Base-by-base conservation (phyloP, 2,888 invertebrate species). In the Leptodirus hochenwartii region DNA sequence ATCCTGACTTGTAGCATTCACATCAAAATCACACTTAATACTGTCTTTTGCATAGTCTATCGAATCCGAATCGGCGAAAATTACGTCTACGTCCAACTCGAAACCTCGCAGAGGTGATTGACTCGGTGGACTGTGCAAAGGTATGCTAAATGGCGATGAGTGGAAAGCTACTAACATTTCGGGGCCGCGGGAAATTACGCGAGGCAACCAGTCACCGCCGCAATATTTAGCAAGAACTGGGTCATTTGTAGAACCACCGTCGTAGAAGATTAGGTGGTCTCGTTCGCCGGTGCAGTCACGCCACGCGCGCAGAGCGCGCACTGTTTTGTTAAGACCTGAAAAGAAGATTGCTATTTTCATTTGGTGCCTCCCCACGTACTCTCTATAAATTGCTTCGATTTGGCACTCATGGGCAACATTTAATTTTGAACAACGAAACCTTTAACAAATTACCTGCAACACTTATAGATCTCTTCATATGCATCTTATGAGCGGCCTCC, bases 161-260 rank as follows among this genome's bases (percentile, higher is more conserved):
- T 79, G 78, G 51, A 88, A 85, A 30, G 84, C 82, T 5, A 88
- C 79, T 29, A 85, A 62, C 78, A 88, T 81, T 46, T 77, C 76
- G 4, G 81, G 71, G 1, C 84, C 81, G 23, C 71, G 60, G 30
- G 71, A 69, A 14, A 76, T 69, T 29, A 88, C 76, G 37, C 75
- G 64, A 3, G 87, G 85, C 47, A 87, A 57, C 71, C 75, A 73
- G 50, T 80, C 81, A 3, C 85, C 84, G 9, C 87, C 87, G 52
- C 88, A 88, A 57, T 84, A 85, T 51, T 81, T 75, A 37, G 84
- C 69, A 43, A 87, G 61, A 29, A 85, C 75, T 5, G 81, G 77
- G 56, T 84, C 81, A 49, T 82, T 79, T 9, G 77, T 73, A 20
- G 72, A 68, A 29, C 75, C 70, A 32, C 87, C 87, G 53, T 88